phyloP scores from a whole-genome alignment of 2,113 vertebrate genomes.

The Regulus satrapa region DNA sequence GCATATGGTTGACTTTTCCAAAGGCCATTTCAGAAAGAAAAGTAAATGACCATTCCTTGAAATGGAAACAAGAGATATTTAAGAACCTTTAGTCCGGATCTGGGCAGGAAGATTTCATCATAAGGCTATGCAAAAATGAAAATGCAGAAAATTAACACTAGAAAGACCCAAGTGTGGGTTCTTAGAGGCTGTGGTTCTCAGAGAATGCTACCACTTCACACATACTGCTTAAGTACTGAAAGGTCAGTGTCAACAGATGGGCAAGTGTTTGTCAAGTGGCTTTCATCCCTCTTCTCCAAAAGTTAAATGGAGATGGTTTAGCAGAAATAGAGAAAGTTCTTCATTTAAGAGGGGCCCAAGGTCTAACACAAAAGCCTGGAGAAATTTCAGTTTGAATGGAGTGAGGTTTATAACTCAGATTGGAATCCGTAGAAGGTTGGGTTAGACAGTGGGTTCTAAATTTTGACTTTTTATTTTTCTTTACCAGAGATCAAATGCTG shows the following conservation, averaged over 20 bases:
- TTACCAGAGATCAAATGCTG: background rate
- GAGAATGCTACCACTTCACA: background rate
- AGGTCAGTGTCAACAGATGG: background rate
- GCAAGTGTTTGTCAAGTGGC: background rate
- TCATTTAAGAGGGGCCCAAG: background rate
- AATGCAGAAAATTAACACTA: background rate
- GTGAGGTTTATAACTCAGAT: background rate
- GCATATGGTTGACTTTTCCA: constrained; percentile 43
- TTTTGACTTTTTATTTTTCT: background rate
- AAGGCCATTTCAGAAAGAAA: constrained; percentile 33
- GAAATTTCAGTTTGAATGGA: background rate
- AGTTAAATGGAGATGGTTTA: background rate
- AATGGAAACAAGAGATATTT: constrained; percentile 10
- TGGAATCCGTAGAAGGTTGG: background rate
- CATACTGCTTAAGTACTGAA: background rate
- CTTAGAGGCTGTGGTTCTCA: background rate
- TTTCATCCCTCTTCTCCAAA: background rate
- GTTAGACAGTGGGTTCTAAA: background rate
- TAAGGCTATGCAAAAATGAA: background rate
- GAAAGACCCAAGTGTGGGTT: no score
- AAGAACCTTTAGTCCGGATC: background rate
- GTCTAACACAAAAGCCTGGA: background rate
- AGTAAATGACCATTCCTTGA: constrained; percentile 5
- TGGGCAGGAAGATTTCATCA: background rate
- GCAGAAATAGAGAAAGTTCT: background rate